These are phyloP conservation scores for Vimba vimba DNA, from an alignment of 2,113 vertebrate species.

Conservation along the genomic window DNA sequence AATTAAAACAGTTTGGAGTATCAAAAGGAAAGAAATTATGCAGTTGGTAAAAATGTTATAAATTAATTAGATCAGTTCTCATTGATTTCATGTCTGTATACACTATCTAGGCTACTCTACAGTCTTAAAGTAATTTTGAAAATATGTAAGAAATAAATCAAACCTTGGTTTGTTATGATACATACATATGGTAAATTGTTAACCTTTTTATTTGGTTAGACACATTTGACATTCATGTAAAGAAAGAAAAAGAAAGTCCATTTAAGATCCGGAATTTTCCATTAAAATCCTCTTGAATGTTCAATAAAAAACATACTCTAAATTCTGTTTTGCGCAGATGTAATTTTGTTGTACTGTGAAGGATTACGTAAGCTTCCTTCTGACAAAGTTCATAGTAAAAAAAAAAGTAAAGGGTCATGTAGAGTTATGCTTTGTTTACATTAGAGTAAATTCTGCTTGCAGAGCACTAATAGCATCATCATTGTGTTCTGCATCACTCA, in stretches of 20 bases:
- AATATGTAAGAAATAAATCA: no score
- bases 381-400: not conserved
- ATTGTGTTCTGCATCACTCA: not conserved
- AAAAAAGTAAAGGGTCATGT: not conserved
- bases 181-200: no score
- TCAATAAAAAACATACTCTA: no score
- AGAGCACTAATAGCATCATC: not conserved
- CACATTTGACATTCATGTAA: not conserved
- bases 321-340: not conserved
- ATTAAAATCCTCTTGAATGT: not conserved
- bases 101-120: no score
- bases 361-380: not conserved
- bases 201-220: not conserved
- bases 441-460: not conserved
- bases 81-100: no score
- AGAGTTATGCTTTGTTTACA: not conserved
- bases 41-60: no score
- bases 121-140: no score
- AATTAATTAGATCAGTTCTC: no score
- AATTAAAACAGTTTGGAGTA: not conserved
- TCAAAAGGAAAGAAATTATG: not conserved
- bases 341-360: not conserved
- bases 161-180: not conserved
- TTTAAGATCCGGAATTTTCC: not conserved
- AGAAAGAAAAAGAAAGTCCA: not conserved